phyloP scores from a whole-genome alignment of 1,140 invertebrate genomes.

The Drosophila hydei region DNA sequence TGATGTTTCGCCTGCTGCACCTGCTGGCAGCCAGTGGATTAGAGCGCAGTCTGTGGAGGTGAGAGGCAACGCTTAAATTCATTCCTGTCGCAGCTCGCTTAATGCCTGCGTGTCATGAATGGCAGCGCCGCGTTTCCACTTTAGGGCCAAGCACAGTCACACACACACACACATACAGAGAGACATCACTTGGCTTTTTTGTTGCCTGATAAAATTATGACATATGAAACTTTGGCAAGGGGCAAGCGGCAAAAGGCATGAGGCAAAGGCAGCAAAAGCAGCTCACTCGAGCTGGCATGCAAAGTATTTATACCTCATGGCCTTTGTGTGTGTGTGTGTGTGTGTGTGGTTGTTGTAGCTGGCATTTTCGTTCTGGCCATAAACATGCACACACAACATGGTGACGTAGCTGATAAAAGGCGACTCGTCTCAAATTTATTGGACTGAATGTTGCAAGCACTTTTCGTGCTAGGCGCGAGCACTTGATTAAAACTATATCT shows the following conservation, averaged over 20 bases:
- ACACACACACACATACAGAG: constrained; percentile 14
- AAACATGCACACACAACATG: constrained; percentile 76
- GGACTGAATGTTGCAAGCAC: constrained; percentile 33
- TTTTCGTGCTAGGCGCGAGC: constrained; percentile 46
- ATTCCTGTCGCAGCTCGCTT: constrained; percentile 62
- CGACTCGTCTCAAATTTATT: constrained; percentile 65
- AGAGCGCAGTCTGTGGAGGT: neutral
- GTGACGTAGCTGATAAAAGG: constrained; percentile 70
- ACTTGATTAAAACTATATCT: constrained; percentile 40
- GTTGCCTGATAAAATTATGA: constrained; percentile 82
- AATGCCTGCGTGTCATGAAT: constrained; percentile 81
- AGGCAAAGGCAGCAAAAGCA: constrained; percentile 33
- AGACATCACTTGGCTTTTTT: constrained; percentile 56
- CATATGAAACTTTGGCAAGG: constrained; percentile 79
- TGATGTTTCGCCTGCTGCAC: constrained; percentile 31
- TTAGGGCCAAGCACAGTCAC: constrained; percentile 49
- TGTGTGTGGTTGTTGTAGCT: constrained; percentile 1
- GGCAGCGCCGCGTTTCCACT: constrained; percentile 77
- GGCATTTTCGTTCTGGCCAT: constrained; percentile 60
- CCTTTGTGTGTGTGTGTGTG: constrained; percentile 31
- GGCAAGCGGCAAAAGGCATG: constrained; percentile 25
- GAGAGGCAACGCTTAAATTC: constrained; percentile 6
- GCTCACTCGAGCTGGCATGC: constrained; percentile 41
- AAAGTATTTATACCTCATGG: constrained; percentile 56
- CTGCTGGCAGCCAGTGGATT: constrained; percentile 10